phyloP scores from a whole-genome alignment of 2,797 vertebrate genomes.

The Coranthus polyacanthus region DNA sequence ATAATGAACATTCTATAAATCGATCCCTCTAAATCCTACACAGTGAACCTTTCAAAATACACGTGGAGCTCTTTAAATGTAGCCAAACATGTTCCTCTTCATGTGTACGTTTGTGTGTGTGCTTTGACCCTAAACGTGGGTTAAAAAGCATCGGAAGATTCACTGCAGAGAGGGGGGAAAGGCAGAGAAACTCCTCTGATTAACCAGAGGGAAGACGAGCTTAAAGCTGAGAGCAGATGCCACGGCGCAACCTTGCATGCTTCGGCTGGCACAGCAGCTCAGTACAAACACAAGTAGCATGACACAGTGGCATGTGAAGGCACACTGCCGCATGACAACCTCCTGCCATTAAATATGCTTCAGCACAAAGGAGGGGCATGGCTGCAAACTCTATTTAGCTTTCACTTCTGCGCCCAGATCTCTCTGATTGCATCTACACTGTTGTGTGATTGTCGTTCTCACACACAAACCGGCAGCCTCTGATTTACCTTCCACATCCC shows the following conservation, averaged over 20 bases:
- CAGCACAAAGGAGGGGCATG: constrained; percentile 16
- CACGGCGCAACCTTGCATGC: constrained; percentile 40
- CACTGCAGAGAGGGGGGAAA: constrained; percentile 14
- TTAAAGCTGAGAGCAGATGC: constrained; percentile 64
- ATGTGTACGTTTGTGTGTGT: neutral
- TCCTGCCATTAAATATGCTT: constrained; percentile 50
- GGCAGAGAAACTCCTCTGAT: constrained; percentile 47
- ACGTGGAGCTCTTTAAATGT: no score
- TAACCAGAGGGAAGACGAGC: constrained; percentile 50
- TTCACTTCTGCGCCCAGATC: constrained; percentile 16
- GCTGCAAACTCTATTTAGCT: constrained; percentile 14
- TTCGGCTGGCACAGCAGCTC: constrained; percentile 61
- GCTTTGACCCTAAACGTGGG: constrained; percentile 11
- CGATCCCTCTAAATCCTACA: neutral
- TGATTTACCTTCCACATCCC: constrained; percentile 71
- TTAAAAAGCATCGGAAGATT: constrained; percentile 38
- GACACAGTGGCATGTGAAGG: constrained; percentile 48
- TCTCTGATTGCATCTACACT: constrained; percentile 44
- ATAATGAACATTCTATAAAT: no score
- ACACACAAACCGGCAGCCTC: constrained; percentile 46
- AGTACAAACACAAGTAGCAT: constrained; percentile 45
- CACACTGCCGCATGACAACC: constrained; percentile 50
- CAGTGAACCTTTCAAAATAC: neutral
- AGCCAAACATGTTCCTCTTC: no score
- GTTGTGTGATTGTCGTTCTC: constrained; percentile 48